Evolutionary conservation across 2,888 invertebrate genomes (phyloP), one percentile per base, ranked within the genome.

Genomic region (Acanthococcus lagerstroemiae): DNA sequence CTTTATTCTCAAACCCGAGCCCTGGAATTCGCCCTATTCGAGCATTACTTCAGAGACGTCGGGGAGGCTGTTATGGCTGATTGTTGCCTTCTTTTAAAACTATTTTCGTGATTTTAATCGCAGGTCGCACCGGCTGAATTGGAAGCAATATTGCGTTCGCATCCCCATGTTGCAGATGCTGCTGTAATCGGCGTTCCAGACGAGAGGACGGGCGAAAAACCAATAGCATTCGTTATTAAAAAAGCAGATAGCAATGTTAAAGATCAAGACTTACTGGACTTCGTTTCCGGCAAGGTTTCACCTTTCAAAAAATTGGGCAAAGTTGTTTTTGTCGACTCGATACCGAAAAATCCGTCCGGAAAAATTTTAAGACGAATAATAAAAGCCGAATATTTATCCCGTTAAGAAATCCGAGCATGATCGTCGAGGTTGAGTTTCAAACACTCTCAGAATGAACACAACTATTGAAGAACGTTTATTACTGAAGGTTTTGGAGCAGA

Each of bases 121-220:
- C 73, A 90, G 88, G 90, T 91, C 26, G 86, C 91, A 0, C 91
- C 91, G 24, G 88, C 90, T 2, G 91, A 92, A 77, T 75, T 91
- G 67, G 90, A 91, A 76, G 85, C 83, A 71, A 75, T 90, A 7
- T 73, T 91, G 1, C 80, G 87, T 67, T 80, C 81, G 55, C 86
- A 89, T 76, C 86, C 88, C 0, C 81, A 81, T 26, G 81, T 95
- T 0, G 75, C 79, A 15, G 94, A 95, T 72, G 89, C 86, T 0
- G 93, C 87, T 0, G 92, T 95, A 0, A 80, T 91, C 46, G 90
- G 89, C 1, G 78, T 87, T 19, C 83, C 86, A 0, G 84, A 88
- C 72, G 78, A 82, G 0, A 74, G 82, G 22, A 83, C 84, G 0
- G 89, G 88, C 0, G 89, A 90, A 78, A 75, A 87, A 0, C 89